These are phyloP conservation scores for Criorhina ranunculi DNA, from an alignment of 2,888 invertebrate genomes.

Conservation along the genomic window DNA sequence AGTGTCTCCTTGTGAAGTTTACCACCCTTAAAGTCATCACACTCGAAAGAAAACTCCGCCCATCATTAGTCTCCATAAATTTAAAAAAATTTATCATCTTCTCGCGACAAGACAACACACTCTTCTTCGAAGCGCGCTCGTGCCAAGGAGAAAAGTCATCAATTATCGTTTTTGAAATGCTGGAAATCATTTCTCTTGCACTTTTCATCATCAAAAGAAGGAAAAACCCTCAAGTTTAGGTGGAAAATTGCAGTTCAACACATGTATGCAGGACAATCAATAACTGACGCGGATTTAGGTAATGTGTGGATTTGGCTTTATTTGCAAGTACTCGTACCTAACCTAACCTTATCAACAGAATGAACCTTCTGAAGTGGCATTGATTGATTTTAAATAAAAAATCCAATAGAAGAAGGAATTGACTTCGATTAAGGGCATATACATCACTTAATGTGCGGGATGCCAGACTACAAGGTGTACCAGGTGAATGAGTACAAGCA, in stretches of 20 bases:
- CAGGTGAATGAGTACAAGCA: not conserved
- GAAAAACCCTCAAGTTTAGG: constrained; percentile 10
- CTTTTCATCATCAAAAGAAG: constrained; percentile 40
- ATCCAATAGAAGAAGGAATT: constrained; percentile 41
- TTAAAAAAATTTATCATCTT: constrained; percentile 47
- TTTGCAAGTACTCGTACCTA: constrained; percentile 9
- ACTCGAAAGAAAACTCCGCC: not conserved
- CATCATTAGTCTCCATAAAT: constrained; percentile 46
- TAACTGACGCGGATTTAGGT: constrained; percentile 32
- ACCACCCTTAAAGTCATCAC: not conserved
- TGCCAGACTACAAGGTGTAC: not conserved
- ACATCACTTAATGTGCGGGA: constrained; percentile 21
- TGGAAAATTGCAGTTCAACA: constrained; percentile 55
- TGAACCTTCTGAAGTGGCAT: constrained; percentile 29
- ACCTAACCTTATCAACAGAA: constrained; percentile 26
- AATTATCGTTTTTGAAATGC: constrained; percentile 43
- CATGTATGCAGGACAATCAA: constrained; percentile 60
- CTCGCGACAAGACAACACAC: not conserved
- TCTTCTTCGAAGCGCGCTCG: not conserved
- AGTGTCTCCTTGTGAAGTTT: not conserved
- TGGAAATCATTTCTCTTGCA: constrained; percentile 54
- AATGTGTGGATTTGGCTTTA: constrained; percentile 11
- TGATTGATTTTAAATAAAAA: constrained; percentile 48
- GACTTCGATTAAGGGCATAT: constrained; percentile 48
- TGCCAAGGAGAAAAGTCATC: constrained; percentile 24